Evolutionary conservation across 2,113 vertebrate species (phyloP), one percentile per base, ranked within the genome.

Genomic region (Poicephalus meyeri): DNA sequence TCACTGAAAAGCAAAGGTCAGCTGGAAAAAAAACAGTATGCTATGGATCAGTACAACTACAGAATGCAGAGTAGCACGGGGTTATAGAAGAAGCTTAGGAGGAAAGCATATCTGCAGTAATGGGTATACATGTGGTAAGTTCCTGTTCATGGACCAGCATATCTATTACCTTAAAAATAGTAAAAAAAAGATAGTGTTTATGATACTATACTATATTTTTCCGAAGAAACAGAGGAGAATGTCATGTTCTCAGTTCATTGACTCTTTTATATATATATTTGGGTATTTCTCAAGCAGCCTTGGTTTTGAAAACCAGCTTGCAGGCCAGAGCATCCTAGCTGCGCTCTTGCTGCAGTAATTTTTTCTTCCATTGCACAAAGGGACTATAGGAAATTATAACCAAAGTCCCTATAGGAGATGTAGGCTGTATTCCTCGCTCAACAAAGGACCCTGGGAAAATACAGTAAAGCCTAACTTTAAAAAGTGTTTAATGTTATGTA

Each of bases 1-100:
- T 96, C 95, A 95, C 74, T 88, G 91, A 81, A 89, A 96, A 94
- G 87, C 81, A 95, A 96, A 93, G 95, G 84, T 95, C 94, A 97
- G 42, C 89, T 72, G 41, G 16, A 82, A 65, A 78, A 82, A 84
- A 88, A 81, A 42, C 83, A 89, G 73, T 39, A 23, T 71, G 93
- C 86, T 82, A 92, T 70, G 83, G 81, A 95, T 94, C 94, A 41
- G 70, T 94, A 89, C 89, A 85, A 71, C 89, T 93, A 84, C 52
- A 74, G 76, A 94, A 71, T 24, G 55, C 50, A 92, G 93, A 92
- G 88, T 33, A 91, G 65, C 71, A 85, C 1, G 2, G 31, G 69
- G 88, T 90, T 95, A 78, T 13, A 35, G 60, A 42, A 66, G 25
- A 73, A 94, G 66, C 52, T 80, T 9, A 39, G 44, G 26, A 93